Percentiles rank a stretch among this genome's conserved stretches.
These are phyloP conservation scores for Helicorthomorpha holstii DNA, from an alignment of 1,140 invertebrate genomes.

Conservation along the genomic window DNA sequence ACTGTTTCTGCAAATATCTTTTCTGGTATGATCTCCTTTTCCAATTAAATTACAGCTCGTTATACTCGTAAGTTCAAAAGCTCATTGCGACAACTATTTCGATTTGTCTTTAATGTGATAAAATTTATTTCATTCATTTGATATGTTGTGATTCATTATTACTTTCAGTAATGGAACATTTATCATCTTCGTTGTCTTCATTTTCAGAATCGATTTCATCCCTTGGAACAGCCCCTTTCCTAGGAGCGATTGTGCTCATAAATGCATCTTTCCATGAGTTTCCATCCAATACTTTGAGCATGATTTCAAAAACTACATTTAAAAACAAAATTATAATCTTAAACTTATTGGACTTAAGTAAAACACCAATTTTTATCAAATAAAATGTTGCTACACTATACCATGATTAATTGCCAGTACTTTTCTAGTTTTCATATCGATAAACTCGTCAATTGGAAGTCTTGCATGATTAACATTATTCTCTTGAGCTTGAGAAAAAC, in stretches of 20 bases:
- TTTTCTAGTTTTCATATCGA: conserved; percentile 82
- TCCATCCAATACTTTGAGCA: conserved; percentile 57
- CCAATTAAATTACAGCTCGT: too few relatives aligned
- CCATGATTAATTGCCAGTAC: conserved; percentile 94
- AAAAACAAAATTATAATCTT: conserved; percentile 7
- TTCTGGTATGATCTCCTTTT: too few relatives aligned
- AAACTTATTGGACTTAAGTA: background rate
- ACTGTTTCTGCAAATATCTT: too few relatives aligned
- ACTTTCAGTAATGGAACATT: too few relatives aligned
- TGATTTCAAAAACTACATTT: conserved; percentile 78
- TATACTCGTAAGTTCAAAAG: too few relatives aligned
- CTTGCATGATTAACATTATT: conserved; percentile 64
- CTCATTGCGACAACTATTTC: too few relatives aligned
- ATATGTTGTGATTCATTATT: too few relatives aligned
- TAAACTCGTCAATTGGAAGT: conserved; percentile 74
- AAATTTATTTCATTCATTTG: too few relatives aligned
- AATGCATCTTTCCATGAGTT: conserved; percentile 71
- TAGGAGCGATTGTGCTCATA: conserved; percentile 52
- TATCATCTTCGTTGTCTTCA: background rate
- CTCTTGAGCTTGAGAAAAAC: conserved; percentile 58
- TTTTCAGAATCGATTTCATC: conserved; percentile 25
- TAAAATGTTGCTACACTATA: conserved; percentile 24
- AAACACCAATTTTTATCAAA: background rate
- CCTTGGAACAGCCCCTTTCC: conserved; percentile 44
- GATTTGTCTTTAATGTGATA: too few relatives aligned